Evolutionary conservation across 2,888 invertebrate species (phyloP), one percentile per base, ranked within the genome.

Genomic region (Sphaeridia pumilis): DNA sequence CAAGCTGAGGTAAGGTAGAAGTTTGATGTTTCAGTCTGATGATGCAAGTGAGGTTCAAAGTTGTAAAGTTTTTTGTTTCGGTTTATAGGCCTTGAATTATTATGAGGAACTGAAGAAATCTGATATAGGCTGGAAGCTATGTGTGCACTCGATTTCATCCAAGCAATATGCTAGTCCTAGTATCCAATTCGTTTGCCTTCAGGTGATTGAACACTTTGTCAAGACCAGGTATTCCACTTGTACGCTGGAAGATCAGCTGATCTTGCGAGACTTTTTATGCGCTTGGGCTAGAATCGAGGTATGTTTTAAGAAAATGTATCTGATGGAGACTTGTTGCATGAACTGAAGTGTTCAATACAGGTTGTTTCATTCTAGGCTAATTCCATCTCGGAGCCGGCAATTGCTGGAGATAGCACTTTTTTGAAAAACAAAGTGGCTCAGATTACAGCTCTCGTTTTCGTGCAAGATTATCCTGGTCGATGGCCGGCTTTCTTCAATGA

Each of bases 371-470:
- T n/a, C n/a, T n/a, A n/a, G n/a, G n/a, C n/a, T n/a, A n/a, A n/a
- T n/a, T n/a, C n/a, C n/a, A n/a, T n/a, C 28, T 25, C 24, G 26
- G 20, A 47, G 55, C 26, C 22, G 48, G 52, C n/a, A 24, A 28
- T 14, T 26, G 17, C 50, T 50, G 34, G 43, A 49, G 70, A 72
- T 55, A 70, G 71, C 56, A 66, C 67, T 20, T 75, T 72, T 64
- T 66, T 77, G 17, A 67, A 70, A 35, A 78, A 78, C 66, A 78
- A 78, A 67, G 70, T 73, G 35, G 75, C 76, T 12, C 76, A 77
- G 67, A 66, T 78, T 14, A 70, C 75, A 56, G 71, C 75, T 2
- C 67, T 76, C 36, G 73, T 74, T 1, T 77, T 76, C 67, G 68
- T 76, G 5, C 68, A 67, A 24, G 78, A 78, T 65, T 78, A 73